Percentiles rank a stretch among this genome's conserved stretches.
Evolutionary conservation across 2,113 vertebrate species (phyloP).

Genomic region (Rhinoderma darwinii): DNA sequence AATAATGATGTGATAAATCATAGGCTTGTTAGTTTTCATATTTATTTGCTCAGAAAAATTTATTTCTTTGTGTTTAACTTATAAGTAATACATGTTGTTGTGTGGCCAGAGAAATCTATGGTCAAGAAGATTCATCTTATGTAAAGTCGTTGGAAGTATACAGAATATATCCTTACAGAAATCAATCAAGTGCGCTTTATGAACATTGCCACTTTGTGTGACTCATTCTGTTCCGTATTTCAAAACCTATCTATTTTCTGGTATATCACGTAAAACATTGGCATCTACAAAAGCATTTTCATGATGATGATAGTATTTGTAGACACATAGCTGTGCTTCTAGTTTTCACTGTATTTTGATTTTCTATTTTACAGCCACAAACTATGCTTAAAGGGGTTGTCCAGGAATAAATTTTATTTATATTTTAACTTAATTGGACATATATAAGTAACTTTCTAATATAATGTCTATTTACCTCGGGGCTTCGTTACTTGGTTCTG

Average conservation of each 20-base stretch:
- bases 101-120: neutral
- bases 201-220: conserved; percentile 19
- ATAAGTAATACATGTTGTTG: conserved; percentile 1
- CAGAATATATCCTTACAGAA: conserved; percentile 32
- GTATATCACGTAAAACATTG: conserved; percentile 41
- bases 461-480: no score
- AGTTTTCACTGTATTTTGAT: conserved; percentile 31
- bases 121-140: conserved; percentile 17
- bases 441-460: no score
- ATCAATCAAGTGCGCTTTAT: conserved; percentile 35
- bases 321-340: neutral
- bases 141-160: conserved; percentile 3
- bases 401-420: no score
- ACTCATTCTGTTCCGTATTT: conserved; percentile 34
- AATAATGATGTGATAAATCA: neutral
- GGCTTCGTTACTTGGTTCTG: no score
- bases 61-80: conserved; percentile 19
- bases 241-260: conserved; percentile 37
- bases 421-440: no score
- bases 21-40: neutral
- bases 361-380: conserved; percentile 6
- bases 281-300: conserved; percentile 34
- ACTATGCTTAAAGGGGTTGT: no score
- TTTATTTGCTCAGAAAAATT: conserved; percentile 25
- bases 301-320: conserved; percentile 32